Base-by-base conservation (phyloP, 2,113 vertebrate species). In the Etheostoma cragini region DNA sequence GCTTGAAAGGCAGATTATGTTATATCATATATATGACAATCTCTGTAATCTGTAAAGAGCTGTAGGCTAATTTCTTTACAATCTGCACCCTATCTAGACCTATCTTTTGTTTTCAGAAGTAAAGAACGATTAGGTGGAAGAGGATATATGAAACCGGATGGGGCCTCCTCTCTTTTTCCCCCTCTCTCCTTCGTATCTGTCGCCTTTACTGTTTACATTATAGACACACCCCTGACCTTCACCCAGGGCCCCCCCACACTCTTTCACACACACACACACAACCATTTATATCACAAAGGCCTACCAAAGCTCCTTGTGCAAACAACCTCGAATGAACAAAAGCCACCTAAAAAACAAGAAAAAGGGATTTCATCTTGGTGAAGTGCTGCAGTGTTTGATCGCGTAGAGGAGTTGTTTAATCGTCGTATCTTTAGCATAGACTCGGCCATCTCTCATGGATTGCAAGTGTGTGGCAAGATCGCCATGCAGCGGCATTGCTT, bases 141-240 rank as follows among this genome's bases (percentile, higher is more conserved):
- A 81, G 86, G 69, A 86, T 87, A 72, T 73, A 72, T 70, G 33
- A 52, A 60, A 87, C 88, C 86, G 76, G 90, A 91, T 84, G 83
- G 19, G 79, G 65, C 84, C 80, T 72, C 47, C 70, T 76, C 65
- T 81, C 67, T 80, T 67, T 82, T 73, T n/a, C 76, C 82, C 82
- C 57, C 65, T 81, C 85, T 82, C 78, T 73, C 77, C 73, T 80
- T 78, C 68, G 30, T 88, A 87, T 93, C 89, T 88, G 73, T 76
- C 75, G 72, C 76, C 74, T 83, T 61, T 86, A 83, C 72, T 52
- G 72, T 93, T 94, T 92, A 91, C 82, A 84, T 87, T 90, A 72
- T 35, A 83, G 85, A 90, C 88, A 89, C 90, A 89, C 90, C 91
- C 90, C 88, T 91, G 90, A 90, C 91, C 90, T 92, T 92, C 87